Conservation (phyloP, 2,888 invertebrate genomes). For the Cataglyphis livida region DNA sequence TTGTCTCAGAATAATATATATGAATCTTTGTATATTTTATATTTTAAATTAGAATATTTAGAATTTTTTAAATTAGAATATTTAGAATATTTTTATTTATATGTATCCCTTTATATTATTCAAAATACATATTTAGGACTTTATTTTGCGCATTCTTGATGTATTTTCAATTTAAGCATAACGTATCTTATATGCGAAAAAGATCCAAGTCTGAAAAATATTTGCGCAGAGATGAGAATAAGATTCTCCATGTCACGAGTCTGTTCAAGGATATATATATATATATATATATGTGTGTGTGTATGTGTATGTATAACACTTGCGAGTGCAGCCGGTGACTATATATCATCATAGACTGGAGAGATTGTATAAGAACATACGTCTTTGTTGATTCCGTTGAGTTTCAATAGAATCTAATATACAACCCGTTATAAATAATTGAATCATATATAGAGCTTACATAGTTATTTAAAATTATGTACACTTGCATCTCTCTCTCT, state of each 20-base stretch:
- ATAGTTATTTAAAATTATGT: conserved; percentile 7
- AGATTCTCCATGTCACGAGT: neutral
- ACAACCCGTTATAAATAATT: neutral
- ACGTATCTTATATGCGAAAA: neutral
- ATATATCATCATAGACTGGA: conserved; percentile 21
- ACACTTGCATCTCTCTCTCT: neutral
- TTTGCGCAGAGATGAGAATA: conserved; percentile 19
- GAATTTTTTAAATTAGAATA: neutral
- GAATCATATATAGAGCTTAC: neutral
- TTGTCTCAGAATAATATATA: neutral
- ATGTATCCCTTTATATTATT: neutral
- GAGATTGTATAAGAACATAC: conserved; percentile 32
- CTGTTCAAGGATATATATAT: neutral
- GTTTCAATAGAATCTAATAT: conserved; percentile 30
- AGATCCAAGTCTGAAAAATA: conserved; percentile 29
- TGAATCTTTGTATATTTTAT: neutral
- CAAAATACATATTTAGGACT: neutral
- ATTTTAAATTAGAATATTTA: too few relatives aligned
- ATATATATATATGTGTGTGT: too few relatives aligned
- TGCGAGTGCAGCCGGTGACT: conserved; percentile 1
- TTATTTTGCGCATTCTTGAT: neutral
- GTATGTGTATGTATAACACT: neutral
- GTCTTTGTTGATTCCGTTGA: conserved; percentile 35
- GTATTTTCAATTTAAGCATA: neutral
- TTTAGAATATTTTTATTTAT: neutral